Evolutionary conservation across 1,140 invertebrate genomes (phyloP), one percentile per base, ranked within the genome.

Genomic region (Ostrea denselamellosa): DNA sequence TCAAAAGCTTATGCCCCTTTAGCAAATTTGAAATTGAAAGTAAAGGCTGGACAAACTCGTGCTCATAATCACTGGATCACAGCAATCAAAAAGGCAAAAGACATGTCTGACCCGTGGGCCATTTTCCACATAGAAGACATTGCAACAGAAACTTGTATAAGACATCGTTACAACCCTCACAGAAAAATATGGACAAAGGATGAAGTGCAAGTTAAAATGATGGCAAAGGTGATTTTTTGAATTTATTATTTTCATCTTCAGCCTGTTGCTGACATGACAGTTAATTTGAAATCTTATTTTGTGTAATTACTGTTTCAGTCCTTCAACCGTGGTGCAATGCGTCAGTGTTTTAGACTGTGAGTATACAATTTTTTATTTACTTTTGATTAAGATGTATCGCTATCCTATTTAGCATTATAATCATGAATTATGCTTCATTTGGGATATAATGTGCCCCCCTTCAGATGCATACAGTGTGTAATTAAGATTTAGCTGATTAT

Each of bases 321-420:
- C 28, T 96, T 96, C 92, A 95, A 95, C 88, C 94, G 95, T 90
- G 96, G 96, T 84, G 96, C 96, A 22, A 96, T 96, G 96, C 93
- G 96, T 90, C 95, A 96, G 90, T 96, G 96, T 89, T 96, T 93
- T 90, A 92, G 96, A 90, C 91, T 96, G 95, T 96, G 94, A 95
- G 95, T 95, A 90, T 87, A 17, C 4, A 25, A 10, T 10, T 22
- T 68, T 25, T 22, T 68, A n/a, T 68, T 22, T 68, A 68, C 22
- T 22, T 28, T 22, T 77, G 34, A 44, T 44, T 44, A 44, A 44
- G 34, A 44, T 44, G 1, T 44, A 44, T 44, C 34, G 5, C 5
- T 44, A 44, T 44, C 1, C 5, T 44, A 44, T 44, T 44, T 44
- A 44, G 34, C 34, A 44, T 44, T 44, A 44, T 44, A 44, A 44